phyloP scores from a whole-genome alignment of 2,888 invertebrate genomes.

The Protodeltote pygarga region DNA sequence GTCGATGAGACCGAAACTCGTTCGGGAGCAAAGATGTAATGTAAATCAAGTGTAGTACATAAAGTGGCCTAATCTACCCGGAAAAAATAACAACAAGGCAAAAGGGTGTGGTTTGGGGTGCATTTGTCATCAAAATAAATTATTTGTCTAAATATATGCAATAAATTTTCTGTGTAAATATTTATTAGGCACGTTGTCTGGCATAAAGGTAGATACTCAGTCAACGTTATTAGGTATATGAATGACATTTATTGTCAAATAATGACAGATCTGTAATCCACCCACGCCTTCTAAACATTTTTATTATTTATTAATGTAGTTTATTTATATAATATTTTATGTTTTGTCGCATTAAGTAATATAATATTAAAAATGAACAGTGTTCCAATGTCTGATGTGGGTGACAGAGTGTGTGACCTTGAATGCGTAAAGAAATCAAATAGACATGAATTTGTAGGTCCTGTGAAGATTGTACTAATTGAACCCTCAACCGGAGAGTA shows the following conservation, averaged over 20 bases:
- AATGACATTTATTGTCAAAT: conserved; percentile 6
- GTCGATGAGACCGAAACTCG: no score
- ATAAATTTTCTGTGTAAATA: no score
- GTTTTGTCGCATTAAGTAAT: not conserved
- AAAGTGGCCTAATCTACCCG: no score
- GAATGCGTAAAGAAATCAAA: conserved; percentile 53
- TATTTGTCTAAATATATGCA: no score
- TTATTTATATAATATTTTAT: conserved; percentile 3
- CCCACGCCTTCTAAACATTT: no score
- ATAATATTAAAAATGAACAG: not conserved
- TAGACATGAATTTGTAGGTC: conserved; percentile 64
- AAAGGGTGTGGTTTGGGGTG: no score
- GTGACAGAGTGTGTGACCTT: conserved; percentile 54
- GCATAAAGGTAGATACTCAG: no score
- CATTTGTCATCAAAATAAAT: not conserved
- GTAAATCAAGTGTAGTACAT: no score
- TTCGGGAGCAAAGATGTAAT: no score
- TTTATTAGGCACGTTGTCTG: no score
- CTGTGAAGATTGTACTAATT: conserved; percentile 70
- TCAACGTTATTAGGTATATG: not conserved
- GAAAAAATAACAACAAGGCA: no score
- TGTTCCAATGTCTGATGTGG: conserved; percentile 6
- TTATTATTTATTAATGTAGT: not conserved
- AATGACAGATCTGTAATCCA: not conserved
- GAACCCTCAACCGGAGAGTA: conserved; percentile 56